Evolutionary conservation across 2,888 invertebrate genomes (phyloP).

Genomic region (Eupsilia transversa): DNA sequence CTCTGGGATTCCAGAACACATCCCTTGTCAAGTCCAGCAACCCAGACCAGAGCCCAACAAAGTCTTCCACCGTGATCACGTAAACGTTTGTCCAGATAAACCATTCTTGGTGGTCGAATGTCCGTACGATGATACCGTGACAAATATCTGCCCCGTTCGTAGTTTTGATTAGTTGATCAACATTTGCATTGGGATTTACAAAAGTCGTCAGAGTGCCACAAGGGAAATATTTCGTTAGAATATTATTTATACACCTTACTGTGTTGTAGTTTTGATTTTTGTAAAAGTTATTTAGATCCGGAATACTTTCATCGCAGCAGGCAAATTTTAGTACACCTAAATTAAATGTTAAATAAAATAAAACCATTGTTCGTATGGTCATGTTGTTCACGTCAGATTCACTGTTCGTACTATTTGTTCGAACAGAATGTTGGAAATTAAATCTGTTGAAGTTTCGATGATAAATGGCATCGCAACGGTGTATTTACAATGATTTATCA

Average conservation of each 20-base stretch:
- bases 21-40: constrained; percentile 70
- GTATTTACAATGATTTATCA: constrained; percentile 60
- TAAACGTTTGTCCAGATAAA: constrained; percentile 71
- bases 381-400: constrained; percentile 28
- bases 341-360: constrained; percentile 37
- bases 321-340: constrained; percentile 13
- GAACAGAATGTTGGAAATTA: constrained; percentile 41
- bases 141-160: constrained; percentile 66
- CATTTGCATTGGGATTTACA: constrained; percentile 63
- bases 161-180: constrained; percentile 61
- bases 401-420: constrained; percentile 23
- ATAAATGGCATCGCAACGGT: constrained; percentile 50
- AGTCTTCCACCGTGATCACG: constrained; percentile 70
- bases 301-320: constrained; percentile 25
- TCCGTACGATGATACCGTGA: constrained; percentile 68
- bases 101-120: constrained; percentile 67
- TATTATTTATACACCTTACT: constrained; percentile 64
- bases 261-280: constrained; percentile 36
- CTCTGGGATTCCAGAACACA: constrained; percentile 78
- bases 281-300: constrained; percentile 9
- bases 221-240: constrained; percentile 66
- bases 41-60: constrained; percentile 63
- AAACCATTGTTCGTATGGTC: constrained; percentile 10
- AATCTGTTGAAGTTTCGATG: constrained; percentile 52
- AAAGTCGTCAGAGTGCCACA: constrained; percentile 69